Percentiles rank a stretch among this genome's conserved stretches.
Evolutionary conservation across 2,888 invertebrate species (phyloP).

Genomic region (Euclidia mi): DNA sequence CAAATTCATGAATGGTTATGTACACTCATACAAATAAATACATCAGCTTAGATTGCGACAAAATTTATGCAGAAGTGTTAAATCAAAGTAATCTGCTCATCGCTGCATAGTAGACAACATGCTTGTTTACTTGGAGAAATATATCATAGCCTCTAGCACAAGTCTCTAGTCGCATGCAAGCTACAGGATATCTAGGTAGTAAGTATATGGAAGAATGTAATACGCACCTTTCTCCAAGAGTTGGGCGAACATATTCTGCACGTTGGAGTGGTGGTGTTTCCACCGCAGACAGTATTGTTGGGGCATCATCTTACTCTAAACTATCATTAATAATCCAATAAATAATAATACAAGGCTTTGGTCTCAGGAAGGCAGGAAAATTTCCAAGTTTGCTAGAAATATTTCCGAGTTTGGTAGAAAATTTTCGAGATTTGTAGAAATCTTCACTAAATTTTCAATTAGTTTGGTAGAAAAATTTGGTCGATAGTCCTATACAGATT

Average conservation of each 20-base stretch:
- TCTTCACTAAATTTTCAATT: conserved; percentile 26
- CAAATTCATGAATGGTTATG: too few relatives aligned
- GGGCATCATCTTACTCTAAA: conserved; percentile 91
- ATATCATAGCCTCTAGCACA: too few relatives aligned
- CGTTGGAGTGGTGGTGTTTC: conserved; percentile 97
- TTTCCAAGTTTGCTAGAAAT: conserved; percentile 65
- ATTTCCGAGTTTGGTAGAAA: conserved; percentile 40
- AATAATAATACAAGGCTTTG: conserved; percentile 65
- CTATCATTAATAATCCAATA: conserved; percentile 21
- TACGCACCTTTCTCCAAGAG: conserved; percentile 92
- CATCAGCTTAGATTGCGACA: too few relatives aligned
- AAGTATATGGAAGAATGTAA: conserved; percentile 5
- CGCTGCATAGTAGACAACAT: too few relatives aligned
- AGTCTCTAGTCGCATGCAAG: too few relatives aligned
- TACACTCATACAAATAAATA: too few relatives aligned
- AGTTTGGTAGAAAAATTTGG: conserved; percentile 76
- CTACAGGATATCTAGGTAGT: too few relatives aligned
- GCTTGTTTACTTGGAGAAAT: too few relatives aligned
- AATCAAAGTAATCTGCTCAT: too few relatives aligned
- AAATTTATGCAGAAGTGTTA: too few relatives aligned
- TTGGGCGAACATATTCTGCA: conserved; percentile 97
- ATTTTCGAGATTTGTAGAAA: conserved; percentile 66
- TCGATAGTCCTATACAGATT: conserved; percentile 49
- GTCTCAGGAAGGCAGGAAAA: conserved; percentile 70
- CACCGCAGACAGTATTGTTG: conserved; percentile 98